Evolutionary conservation across 1,140 invertebrate species (phyloP), one percentile per base, ranked within the genome.

Genomic region (Bombus balteatus): DNA sequence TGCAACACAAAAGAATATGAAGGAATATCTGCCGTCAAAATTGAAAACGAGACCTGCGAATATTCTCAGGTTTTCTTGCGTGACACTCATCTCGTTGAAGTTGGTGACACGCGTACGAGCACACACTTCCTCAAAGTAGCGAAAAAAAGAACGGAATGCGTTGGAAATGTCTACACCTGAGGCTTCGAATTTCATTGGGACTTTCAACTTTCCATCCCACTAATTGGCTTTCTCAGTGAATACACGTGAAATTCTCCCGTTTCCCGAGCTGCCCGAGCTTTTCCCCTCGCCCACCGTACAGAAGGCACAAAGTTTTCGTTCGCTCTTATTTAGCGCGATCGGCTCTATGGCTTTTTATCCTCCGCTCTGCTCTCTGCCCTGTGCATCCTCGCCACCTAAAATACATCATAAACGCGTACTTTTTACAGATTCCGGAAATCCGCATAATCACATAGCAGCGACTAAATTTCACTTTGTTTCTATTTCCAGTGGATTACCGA

Each of bases 161-260:
- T 62, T 13, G 59, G 4, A 62, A n/a, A 62, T 12, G 12, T 12
- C 59, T 12, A 53, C 65, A 39, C n/a, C 32, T 28, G 32, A 25
- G 34, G 76, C 5, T n/a, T 66, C 22, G 15, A 47, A 71, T 71
- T 57, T 71, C 13, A 39, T 57, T n/a, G 66, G 47, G 47, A 53
- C 18, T 53, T 53, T 72, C 53, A 65, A 39, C 70, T 34, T 82
- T 74, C 53, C 70, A 73, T 65, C 25, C 18, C 22, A 57, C 22
- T 82, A 82, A 82, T 82, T 82, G 57, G 70, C 57, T 62, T 47
- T 34, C 80, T 43, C 53, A 22, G 2, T 59, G 80, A 72, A 81
- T 81, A 62, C 34, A 34, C 37, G 59, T 13, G 37, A 32, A 47
- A 71, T 41, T 66, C 34, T 59, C 47, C 47, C 47, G 18, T 53